Percentiles rank a stretch among this genome's conserved stretches.
Evolutionary conservation across 2,797 vertebrate species (phyloP).

Genomic region (Sebastes nivosus): DNA sequence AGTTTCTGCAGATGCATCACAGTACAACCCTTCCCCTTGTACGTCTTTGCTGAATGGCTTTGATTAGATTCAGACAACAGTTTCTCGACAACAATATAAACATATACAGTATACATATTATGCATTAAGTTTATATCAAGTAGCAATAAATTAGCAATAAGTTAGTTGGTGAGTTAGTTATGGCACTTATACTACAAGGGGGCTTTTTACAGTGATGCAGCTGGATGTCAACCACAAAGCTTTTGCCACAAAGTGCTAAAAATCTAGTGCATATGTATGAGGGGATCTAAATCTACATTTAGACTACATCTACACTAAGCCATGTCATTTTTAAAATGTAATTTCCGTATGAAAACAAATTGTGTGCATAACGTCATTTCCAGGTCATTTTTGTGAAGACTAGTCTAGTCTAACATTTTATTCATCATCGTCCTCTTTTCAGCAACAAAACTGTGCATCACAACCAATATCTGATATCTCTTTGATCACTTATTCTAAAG

Average conservation of each 20-base stretch:
- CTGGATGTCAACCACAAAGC: background rate
- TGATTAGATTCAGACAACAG: background rate
- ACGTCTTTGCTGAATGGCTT: background rate
- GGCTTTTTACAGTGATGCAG: background rate
- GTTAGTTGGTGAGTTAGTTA: background rate
- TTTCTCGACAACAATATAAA: background rate
- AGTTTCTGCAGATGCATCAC: background rate
- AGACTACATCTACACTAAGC: background rate
- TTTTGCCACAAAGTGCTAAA: background rate
- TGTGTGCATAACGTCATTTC: background rate
- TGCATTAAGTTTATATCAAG: background rate
- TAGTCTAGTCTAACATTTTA: background rate
- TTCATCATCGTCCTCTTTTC: background rate
- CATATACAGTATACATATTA: background rate
- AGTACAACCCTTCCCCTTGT: background rate
- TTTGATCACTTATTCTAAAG: background rate
- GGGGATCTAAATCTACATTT: background rate
- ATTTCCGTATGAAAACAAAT: background rate
- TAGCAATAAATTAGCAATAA: background rate
- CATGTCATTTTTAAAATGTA: background rate
- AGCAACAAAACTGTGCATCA: background rate
- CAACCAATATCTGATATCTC: background rate
- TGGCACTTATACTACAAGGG: background rate
- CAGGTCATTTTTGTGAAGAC: background rate
- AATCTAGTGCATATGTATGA: background rate